These are phyloP conservation scores for Campaea margaritaria DNA, from an alignment of 2,888 invertebrate genomes.

Conservation along the genomic window DNA sequence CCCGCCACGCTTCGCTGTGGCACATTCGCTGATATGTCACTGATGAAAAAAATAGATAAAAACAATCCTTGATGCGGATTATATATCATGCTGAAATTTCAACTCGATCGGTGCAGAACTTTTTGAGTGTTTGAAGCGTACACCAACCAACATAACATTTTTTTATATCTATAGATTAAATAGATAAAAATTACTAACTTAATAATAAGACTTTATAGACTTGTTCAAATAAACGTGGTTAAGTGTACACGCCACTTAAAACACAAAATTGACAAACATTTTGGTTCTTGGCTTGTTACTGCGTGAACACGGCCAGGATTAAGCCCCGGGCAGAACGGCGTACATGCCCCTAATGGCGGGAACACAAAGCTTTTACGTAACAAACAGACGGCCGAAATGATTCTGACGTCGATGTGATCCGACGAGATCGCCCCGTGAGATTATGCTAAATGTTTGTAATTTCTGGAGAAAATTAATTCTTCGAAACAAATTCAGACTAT, in stretches of 20 bases:
- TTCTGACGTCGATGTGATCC: constrained; percentile 35
- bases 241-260: constrained; percentile 8
- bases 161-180: no score
- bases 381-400: constrained; percentile 39
- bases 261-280: constrained; percentile 22
- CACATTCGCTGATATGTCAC: no score
- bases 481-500: not conserved
- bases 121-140: no score
- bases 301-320: constrained; percentile 38
- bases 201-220: no score
- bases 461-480: constrained; percentile 10
- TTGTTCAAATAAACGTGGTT: no score
- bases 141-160: no score
- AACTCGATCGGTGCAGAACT: no score
- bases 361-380: constrained; percentile 37
- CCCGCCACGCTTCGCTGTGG: no score
- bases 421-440: constrained; percentile 22
- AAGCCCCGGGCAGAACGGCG: constrained; percentile 38
- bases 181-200: no score
- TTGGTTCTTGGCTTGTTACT: constrained; percentile 40
- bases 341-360: constrained; percentile 35
- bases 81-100: no score
- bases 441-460: constrained; percentile 23
- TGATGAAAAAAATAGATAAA: no score
- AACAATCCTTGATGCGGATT: no score